Evolutionary conservation across 2,797 vertebrate genomes (phyloP).

Genomic region (Scolopax bukidnonensis): DNA sequence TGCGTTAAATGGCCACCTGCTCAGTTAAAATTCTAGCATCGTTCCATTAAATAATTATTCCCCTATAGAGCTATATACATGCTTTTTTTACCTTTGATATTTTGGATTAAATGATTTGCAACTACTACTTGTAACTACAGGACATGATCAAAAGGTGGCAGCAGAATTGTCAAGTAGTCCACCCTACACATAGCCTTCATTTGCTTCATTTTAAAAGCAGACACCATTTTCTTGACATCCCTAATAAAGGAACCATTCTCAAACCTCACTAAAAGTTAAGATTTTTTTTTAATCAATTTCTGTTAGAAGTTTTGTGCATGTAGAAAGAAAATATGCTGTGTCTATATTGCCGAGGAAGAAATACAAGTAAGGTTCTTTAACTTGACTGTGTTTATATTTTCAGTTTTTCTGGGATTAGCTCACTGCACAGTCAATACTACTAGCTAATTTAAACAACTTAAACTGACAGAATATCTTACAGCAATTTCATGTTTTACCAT

Average conservation of each 20-base stretch:
- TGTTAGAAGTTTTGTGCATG: neutral
- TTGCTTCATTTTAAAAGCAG: slow-evolving; percentile 2
- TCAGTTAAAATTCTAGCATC: neutral
- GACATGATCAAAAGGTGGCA: slow-evolving; percentile 51
- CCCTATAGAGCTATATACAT: neutral
- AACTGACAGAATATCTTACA: slow-evolving; percentile 13
- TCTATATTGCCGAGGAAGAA: neutral
- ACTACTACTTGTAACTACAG: slow-evolving; percentile 36
- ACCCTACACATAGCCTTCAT: neutral
- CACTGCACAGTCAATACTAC: neutral
- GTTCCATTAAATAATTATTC: slow-evolving; percentile 7
- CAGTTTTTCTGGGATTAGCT: neutral
- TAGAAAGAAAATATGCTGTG: neutral
- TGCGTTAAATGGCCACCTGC: neutral
- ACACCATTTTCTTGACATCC: neutral
- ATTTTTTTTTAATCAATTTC: neutral
- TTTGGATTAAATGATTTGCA: neutral
- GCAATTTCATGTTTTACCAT: neutral
- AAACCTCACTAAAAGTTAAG: neutral
- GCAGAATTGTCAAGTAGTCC: slow-evolving; percentile 32
- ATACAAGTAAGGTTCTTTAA: neutral
- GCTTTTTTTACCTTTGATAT: neutral
- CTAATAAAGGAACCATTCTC: neutral
- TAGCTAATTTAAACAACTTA: slow-evolving; percentile 36
- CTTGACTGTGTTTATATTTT: neutral